Percentiles rank a stretch among this genome's conserved stretches.
Conservation (phyloP, 1,140 invertebrate genomes). For the Yoshiicerus persimilis region DNA sequence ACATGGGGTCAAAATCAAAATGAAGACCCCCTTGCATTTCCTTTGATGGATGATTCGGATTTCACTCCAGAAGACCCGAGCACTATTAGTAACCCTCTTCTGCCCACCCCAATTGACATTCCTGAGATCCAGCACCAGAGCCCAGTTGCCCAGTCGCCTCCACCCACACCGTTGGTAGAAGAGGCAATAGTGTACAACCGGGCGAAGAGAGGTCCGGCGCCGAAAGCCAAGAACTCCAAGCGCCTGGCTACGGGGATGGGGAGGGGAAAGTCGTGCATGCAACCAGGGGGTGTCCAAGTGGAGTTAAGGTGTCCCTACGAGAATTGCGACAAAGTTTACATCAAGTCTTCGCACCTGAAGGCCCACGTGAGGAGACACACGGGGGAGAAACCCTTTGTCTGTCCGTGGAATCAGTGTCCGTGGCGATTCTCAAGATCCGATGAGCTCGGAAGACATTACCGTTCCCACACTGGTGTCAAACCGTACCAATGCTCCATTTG, state of each 20-base stretch:
- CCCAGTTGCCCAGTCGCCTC: neutral
- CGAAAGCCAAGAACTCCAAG: neutral
- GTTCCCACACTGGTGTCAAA: constrained; percentile 81
- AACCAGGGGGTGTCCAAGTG: neutral
- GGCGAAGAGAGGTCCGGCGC: neutral
- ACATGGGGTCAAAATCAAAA: neutral
- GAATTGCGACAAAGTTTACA: constrained; percentile 70
- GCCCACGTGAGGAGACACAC: constrained; percentile 90
- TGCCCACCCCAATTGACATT: neutral
- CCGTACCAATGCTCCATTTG: constrained; percentile 84
- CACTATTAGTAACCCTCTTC: neutral
- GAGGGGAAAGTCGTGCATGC: neutral
- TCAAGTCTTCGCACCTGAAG: constrained; percentile 91
- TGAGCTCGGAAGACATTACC: constrained; percentile 74
- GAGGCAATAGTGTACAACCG: neutral
- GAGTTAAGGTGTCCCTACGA: constrained; percentile 41
- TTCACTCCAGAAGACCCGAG: neutral
- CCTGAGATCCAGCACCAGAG: neutral
- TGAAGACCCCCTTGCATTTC: neutral
- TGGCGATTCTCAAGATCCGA: constrained; percentile 94
- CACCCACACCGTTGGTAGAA: neutral
- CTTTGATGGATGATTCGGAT: neutral
- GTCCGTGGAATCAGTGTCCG: constrained; percentile 86
- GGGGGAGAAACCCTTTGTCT: constrained; percentile 90
- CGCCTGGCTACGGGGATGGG: neutral